A percentile compares a stretch with the other conserved stretches of the same genome.
Conservation (phyloP, 2,113 vertebrate genomes). For the Ceratotherium simum region DNA sequence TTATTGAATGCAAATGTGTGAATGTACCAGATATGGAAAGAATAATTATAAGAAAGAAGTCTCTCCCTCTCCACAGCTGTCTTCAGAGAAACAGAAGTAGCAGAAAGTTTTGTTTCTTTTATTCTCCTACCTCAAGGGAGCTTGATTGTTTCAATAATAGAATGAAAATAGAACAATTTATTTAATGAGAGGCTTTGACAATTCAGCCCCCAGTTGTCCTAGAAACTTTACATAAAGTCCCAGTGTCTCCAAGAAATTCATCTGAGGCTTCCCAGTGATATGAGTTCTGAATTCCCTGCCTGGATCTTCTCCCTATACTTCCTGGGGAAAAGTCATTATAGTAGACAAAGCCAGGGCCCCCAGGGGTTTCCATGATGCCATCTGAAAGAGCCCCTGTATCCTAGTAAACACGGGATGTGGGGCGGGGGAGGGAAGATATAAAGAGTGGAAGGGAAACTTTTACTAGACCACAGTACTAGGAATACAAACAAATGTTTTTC, state of each 20-base stretch:
- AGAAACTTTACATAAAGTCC: background rate
- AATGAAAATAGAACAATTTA: no score
- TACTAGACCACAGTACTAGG: background rate
- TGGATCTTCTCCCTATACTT: background rate
- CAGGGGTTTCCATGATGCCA: background rate
- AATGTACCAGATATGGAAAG: background rate
- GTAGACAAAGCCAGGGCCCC: background rate
- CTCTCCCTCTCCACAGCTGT: background rate
- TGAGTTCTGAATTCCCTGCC: background rate
- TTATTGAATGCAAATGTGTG: background rate
- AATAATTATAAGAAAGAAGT: background rate
- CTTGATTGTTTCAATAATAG: background rate
- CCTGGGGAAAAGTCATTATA: background rate
- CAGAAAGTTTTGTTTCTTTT: background rate
- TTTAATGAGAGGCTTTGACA: no score
- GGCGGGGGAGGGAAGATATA: rapidly evolving
- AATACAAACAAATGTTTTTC: background rate
- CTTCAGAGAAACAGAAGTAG: background rate
- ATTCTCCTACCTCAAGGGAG: background rate
- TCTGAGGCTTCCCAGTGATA: background rate
- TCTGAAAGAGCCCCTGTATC: background rate
- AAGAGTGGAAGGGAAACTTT: background rate
- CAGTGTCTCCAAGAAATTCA: background rate
- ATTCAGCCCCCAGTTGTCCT: no score
- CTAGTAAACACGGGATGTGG: background rate